Evolutionary conservation across 2,113 vertebrate genomes (phyloP).

Genomic region (Excalfactoria chinensis): DNA sequence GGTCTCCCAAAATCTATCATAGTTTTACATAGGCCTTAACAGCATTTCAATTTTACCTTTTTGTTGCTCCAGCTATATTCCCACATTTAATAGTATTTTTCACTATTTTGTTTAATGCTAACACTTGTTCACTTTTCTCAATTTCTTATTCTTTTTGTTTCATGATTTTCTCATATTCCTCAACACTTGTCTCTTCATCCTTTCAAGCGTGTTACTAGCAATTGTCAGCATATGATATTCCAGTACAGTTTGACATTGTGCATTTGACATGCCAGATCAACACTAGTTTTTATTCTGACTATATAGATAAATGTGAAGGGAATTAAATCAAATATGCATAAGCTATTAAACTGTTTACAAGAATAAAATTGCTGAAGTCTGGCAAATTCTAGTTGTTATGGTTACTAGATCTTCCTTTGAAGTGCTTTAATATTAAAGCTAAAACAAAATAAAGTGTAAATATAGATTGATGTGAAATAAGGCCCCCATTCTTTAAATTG

Average conservation of each 20-base stretch:
- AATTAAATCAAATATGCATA: not conserved
- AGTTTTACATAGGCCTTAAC: not conserved
- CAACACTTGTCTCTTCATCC: not conserved
- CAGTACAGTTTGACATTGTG: not conserved
- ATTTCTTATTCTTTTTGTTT: not conserved
- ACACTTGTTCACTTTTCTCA: not conserved
- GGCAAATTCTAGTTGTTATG: not conserved
- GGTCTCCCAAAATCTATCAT: not conserved
- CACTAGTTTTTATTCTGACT: not conserved
- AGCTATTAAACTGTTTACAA: not conserved
- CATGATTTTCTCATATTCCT: not conserved
- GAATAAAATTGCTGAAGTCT: not conserved
- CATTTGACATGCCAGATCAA: not conserved
- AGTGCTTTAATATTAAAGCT: not conserved
- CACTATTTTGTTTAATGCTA: not conserved
- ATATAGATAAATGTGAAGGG: not conserved
- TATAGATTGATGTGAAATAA: not conserved
- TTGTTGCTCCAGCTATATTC: not conserved
- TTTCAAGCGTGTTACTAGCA: not conserved
- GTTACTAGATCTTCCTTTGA: not conserved
- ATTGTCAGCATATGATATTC: not conserved
- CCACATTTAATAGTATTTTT: not conserved
- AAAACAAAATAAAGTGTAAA: constrained; percentile 5
- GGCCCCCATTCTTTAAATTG: not conserved
- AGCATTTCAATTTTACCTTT: not conserved